Evolutionary conservation across 2,113 vertebrate species (phyloP).

Genomic region (Ondatra zibethicus): DNA sequence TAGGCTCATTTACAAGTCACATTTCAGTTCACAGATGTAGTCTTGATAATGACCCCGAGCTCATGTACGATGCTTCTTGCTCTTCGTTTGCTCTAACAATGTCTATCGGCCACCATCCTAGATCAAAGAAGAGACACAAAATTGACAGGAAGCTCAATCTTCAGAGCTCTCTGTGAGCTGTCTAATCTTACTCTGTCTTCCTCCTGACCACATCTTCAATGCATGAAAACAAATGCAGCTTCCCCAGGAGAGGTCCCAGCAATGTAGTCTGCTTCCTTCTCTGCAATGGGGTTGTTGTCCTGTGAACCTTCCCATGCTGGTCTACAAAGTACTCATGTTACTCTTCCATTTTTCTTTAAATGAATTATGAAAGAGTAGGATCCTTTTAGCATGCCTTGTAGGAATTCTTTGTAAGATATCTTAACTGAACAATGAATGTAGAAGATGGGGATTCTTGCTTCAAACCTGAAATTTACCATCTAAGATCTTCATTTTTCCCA

Average conservation of each 20-base stretch:
- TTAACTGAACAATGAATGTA: not conserved
- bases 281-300: not conserved
- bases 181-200: not conserved
- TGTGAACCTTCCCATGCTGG: not conserved
- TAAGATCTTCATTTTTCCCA: not conserved
- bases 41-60: not conserved
- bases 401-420: constrained; percentile 36
- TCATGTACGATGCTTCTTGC: not conserved
- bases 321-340: not conserved
- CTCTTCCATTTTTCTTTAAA: not conserved
- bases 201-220: not conserved
- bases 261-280: not conserved
- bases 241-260: not conserved
- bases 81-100: not conserved
- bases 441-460: not conserved
- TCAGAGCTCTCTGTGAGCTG: not conserved
- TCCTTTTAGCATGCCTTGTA: not conserved
- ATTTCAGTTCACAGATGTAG: constrained; percentile 29
- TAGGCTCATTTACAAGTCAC: constrained; percentile 19
- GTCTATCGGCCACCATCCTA: constrained; percentile 9
- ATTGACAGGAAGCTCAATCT: constrained; percentile 30
- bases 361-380: not conserved
- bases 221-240: not conserved
- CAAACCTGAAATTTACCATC: constrained; percentile 2
- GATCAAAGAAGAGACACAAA: constrained; percentile 4